phyloP scores from a whole-genome alignment of 2,888 invertebrate genomes.

The Bunonema sp. region DNA sequence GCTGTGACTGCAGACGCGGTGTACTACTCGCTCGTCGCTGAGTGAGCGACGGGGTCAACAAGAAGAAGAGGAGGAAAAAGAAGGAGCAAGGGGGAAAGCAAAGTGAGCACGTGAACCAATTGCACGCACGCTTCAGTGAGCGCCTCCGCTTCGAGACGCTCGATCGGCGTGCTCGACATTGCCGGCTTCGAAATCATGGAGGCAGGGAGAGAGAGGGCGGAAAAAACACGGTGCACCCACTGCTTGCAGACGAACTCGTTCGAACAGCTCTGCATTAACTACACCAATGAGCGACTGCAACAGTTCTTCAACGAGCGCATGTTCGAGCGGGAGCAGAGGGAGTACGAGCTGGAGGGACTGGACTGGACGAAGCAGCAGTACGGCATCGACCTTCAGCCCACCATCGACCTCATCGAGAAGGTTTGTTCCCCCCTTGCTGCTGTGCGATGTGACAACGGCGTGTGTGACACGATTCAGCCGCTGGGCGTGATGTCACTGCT shows the following conservation, averaged over 20 bases:
- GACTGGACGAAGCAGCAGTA: constrained; percentile 78
- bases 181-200: constrained; percentile 42
- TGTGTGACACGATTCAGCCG: constrained; percentile 14
- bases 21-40: neutral
- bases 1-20: too few relatives aligned
- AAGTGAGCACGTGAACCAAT: too few relatives aligned
- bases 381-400: constrained; percentile 33
- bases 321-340: constrained; percentile 29
- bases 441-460: neutral
- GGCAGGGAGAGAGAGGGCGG: constrained; percentile 2
- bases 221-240: neutral
- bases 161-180: constrained; percentile 40
- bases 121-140: constrained; percentile 1
- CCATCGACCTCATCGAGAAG: constrained; percentile 38
- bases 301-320: constrained; percentile 43
- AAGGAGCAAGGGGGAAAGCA: neutral
- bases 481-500: constrained; percentile 35
- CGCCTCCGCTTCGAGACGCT: constrained; percentile 7
- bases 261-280: constrained; percentile 43
- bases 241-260: constrained; percentile 28
- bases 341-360: constrained; percentile 35
- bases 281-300: constrained; percentile 40
- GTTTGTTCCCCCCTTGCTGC: constrained; percentile 5
- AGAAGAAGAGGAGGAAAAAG: neutral
- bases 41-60: neutral